These are phyloP conservation scores for Ormia ochracea DNA, from an alignment of 2,888 invertebrate species.

Conservation along the genomic window DNA sequence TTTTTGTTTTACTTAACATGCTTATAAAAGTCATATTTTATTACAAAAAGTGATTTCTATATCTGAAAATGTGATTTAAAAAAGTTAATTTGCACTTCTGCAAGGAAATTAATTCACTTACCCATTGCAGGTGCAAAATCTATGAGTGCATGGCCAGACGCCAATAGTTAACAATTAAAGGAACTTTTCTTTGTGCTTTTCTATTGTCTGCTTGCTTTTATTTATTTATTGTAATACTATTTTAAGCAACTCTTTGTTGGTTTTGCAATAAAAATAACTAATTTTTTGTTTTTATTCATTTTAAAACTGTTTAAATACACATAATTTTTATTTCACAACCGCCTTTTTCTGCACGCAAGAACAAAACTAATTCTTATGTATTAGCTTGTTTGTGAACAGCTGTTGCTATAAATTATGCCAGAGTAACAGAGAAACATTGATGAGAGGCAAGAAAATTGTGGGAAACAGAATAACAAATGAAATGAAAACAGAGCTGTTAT, in stretches of 20 bases:
- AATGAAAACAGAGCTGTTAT: constrained; percentile 15
- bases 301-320: not conserved
- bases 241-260: not conserved
- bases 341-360: constrained; percentile 49
- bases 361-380: constrained; percentile 49
- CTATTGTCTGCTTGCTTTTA: not conserved
- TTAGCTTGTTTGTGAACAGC: constrained; percentile 55
- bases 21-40: not conserved
- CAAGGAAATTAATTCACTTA: not conserved
- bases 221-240: not conserved
- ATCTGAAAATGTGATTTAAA: not conserved
- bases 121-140: constrained; percentile 20
- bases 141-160: not conserved
- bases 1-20: not conserved
- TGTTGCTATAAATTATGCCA: constrained; percentile 7
- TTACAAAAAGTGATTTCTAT: not conserved
- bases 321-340: constrained; percentile 32
- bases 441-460: not conserved
- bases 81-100: not conserved
- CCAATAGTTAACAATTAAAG: not conserved
- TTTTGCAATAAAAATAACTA: not conserved
- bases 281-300: not conserved
- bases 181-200: constrained; percentile 5
- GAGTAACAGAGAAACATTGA: not conserved
- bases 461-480: not conserved